Evolutionary conservation across 2,797 vertebrate species (phyloP).

Genomic region (Hemibagrus guttatus): DNA sequence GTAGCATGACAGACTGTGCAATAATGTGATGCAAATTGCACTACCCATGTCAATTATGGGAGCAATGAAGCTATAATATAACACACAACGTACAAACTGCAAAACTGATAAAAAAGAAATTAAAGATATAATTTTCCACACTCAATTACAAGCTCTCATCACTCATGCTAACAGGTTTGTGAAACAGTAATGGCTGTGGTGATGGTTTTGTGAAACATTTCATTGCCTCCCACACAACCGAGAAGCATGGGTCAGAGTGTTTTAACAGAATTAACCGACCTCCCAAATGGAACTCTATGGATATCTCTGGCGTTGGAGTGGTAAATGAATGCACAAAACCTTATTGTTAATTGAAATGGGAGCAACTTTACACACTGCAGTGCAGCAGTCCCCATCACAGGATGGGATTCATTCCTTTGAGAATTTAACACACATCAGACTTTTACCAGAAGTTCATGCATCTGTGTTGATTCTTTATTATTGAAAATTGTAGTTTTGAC

Average conservation of each 20-base stretch:
- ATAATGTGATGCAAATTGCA: constrained; percentile 63
- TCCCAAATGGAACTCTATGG: constrained; percentile 17
- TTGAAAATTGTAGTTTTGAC: neutral
- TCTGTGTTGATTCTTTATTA: neutral
- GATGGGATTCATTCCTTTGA: constrained; percentile 40
- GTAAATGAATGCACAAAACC: constrained; percentile 57
- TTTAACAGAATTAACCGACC: constrained; percentile 9
- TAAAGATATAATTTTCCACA: constrained; percentile 1
- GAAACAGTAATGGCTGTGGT: constrained; percentile 32
- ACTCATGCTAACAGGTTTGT: constrained; percentile 50
- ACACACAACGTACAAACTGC: neutral
- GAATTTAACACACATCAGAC: constrained; percentile 22
- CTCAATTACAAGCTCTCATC: neutral
- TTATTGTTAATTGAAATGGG: constrained; percentile 54
- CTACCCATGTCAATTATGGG: constrained; percentile 44
- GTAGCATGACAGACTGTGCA: constrained; percentile 64
- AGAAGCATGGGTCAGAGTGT: constrained; percentile 24
- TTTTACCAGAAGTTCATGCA: constrained; percentile 36
- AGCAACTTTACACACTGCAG: constrained; percentile 26
- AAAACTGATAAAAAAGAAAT: neutral
- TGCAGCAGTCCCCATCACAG: constrained; percentile 32
- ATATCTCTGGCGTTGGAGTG: constrained; percentile 29
- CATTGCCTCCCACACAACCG: constrained; percentile 13
- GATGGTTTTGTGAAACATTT: constrained; percentile 28
- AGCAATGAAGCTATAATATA: constrained; percentile 21